Evolutionary conservation across 2,888 invertebrate genomes (phyloP).

Genomic region (Pimpla rufipes): DNA sequence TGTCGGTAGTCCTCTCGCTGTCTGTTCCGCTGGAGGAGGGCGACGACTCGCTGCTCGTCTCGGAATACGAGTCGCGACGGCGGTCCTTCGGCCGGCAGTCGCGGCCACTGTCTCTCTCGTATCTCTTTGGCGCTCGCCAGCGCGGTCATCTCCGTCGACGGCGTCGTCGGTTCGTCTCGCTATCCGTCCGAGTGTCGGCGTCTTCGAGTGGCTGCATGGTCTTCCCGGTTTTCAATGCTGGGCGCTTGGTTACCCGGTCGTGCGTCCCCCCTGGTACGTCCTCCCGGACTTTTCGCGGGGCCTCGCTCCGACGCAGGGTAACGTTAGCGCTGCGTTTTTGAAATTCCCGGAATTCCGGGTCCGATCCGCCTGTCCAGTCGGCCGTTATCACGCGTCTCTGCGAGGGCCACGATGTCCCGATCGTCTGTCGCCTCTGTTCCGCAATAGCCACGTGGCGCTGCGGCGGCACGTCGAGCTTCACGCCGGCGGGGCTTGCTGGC

Average conservation of each 20-base stretch:
- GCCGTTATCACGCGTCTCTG: background rate
- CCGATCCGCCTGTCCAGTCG: background rate
- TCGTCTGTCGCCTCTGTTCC: background rate
- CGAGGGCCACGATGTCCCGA: too few relatives aligned
- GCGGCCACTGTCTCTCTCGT: too few relatives aligned
- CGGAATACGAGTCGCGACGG: too few relatives aligned
- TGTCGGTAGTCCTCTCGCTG: too few relatives aligned
- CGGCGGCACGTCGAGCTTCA: background rate
- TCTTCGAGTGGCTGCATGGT: background rate
- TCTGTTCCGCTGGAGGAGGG: too few relatives aligned
- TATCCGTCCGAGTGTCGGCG: background rate
- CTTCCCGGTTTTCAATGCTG: background rate
- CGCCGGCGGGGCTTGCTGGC: background rate
- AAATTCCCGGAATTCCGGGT: background rate
- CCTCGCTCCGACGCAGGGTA: background rate
- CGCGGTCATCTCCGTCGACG: too few relatives aligned
- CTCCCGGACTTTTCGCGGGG: slow-evolving; percentile 3
- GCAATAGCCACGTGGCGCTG: background rate
- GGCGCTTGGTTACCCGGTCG: background rate
- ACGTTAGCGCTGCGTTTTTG: background rate
- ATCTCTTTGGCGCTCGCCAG: too few relatives aligned
- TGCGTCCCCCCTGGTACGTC: slow-evolving; percentile 8
- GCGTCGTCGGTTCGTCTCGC: background rate
- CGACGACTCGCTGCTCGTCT: too few relatives aligned
- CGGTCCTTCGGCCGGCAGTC: too few relatives aligned